Conservation (phyloP, 2,113 vertebrate genomes). For the Gyps fulvus region DNA sequence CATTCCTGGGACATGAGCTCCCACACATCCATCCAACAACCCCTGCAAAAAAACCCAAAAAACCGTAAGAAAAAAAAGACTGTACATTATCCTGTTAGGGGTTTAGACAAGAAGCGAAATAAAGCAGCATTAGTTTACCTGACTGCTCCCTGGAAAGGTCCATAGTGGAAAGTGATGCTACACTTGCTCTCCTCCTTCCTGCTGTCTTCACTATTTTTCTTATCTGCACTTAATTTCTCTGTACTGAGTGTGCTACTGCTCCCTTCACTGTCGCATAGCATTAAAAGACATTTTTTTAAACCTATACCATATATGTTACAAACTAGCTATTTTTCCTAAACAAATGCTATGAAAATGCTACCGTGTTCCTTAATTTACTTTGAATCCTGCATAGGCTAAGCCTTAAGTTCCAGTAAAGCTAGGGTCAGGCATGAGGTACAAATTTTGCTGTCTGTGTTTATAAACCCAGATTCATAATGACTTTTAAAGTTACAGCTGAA, state of each 20-base stretch:
- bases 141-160: constrained; percentile 73
- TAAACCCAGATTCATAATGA: not conserved
- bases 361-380: not conserved
- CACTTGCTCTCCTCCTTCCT: constrained; percentile 76
- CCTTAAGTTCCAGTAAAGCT: not conserved
- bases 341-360: not conserved
- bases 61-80: not conserved
- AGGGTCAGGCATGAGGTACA: not conserved
- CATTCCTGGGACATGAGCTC: constrained; percentile 98
- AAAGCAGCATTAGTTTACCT: constrained; percentile 62
- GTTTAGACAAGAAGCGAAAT: not conserved
- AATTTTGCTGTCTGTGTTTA: not conserved
- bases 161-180: constrained; percentile 77
- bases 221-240: constrained; percentile 79
- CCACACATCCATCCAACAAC: constrained; percentile 98
- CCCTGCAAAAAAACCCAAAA: constrained; percentile 69
- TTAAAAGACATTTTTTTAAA: constrained; percentile 16
- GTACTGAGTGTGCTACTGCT: constrained; percentile 73
- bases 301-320: not conserved
- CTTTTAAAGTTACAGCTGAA: not conserved
- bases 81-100: not conserved
- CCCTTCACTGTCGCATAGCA: constrained; percentile 74
- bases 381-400: not conserved
- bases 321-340: not conserved
- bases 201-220: constrained; percentile 75